phyloP scores from a whole-genome alignment of 2,888 invertebrate genomes.

The Xiphydria camelus region DNA sequence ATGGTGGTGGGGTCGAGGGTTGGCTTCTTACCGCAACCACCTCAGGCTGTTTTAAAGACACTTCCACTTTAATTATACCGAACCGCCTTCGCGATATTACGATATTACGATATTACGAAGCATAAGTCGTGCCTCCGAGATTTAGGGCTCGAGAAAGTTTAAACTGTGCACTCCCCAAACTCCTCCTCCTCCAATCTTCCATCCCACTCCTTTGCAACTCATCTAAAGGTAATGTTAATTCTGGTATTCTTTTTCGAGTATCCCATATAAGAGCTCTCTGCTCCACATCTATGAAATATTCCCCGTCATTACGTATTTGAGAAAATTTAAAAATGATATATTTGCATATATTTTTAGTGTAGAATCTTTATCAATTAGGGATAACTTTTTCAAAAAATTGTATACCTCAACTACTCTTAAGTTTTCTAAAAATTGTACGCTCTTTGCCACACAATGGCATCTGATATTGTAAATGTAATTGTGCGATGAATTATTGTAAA shows the following conservation, averaged over 20 bases:
- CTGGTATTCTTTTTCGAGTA: too few relatives aligned
- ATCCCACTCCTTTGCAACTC: not conserved
- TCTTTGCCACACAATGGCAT: too few relatives aligned
- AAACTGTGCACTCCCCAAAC: constrained; percentile 34
- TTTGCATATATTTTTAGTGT: too few relatives aligned
- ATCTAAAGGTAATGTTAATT: too few relatives aligned
- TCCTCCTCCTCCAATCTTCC: constrained; percentile 15
- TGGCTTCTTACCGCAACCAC: constrained; percentile 37
- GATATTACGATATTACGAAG: constrained; percentile 51
- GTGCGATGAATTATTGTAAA: too few relatives aligned
- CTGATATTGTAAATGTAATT: too few relatives aligned
- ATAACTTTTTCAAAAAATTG: too few relatives aligned
- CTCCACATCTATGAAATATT: constrained; percentile 20
- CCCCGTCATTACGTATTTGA: too few relatives aligned
- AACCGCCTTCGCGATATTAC: constrained; percentile 43
- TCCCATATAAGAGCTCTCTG: constrained; percentile 26
- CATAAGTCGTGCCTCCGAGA: constrained; percentile 38
- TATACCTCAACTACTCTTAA: too few relatives aligned
- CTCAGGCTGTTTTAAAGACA: constrained; percentile 52
- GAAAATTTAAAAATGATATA: too few relatives aligned
- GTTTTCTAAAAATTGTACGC: too few relatives aligned
- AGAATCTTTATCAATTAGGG: too few relatives aligned
- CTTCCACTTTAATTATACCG: constrained; percentile 53
- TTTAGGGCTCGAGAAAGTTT: constrained; percentile 45
- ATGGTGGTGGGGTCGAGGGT: not conserved